Evolutionary conservation across 2,797 vertebrate genomes (phyloP), one percentile per base, ranked within the genome.

Genomic region (Melanotaenia boesemani): DNA sequence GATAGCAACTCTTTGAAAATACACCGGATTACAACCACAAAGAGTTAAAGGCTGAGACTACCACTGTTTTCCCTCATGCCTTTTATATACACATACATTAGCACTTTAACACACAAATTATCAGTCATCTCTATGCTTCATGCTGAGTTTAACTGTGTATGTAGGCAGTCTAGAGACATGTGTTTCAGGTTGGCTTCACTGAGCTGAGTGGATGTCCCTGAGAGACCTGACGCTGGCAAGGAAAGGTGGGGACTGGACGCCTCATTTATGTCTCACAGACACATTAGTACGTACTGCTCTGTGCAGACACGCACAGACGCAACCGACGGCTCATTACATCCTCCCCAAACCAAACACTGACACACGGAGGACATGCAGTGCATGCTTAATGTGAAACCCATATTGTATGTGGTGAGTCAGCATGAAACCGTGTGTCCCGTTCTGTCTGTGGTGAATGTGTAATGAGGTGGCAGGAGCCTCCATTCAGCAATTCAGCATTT

Each of bases 381-480:
- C 63, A 74, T 56, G 67, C 70, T 60, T 85, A 82, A 90, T 88
- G 81, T 39, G 79, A 85, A 84, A 81, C 80, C 86, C 82, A 80
- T 76, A 63, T 69, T 74, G 77, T 75, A 75, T 86, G 86, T 84
- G 77, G 72, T 80, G 86, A 76, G 88, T 89, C 88, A 88, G 87
- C 86, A 86, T 81, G 80, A 81, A 81, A 70, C 76, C 69, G 79
- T 77, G 80, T 85, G 87, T 90, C 90, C 86, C 67, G 72, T 85
- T 91, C 86, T 87, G 77, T 86, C 78, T 71, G 81, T 86, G 89
- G 67, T 79, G 89, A 89, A 89, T 89, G 88, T 92, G 88, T 91
- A 91, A 93, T 91, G 91, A 91, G 87, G 90, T 90, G 86, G 83
- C 86, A 91, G 87, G 86, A 91, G 80, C 81, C 83, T 77, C 86